A percentile compares a stretch with the other conserved stretches of the same genome.
Conservation (phyloP, 2,888 invertebrate genomes). For the Stenotaenia linearis region DNA sequence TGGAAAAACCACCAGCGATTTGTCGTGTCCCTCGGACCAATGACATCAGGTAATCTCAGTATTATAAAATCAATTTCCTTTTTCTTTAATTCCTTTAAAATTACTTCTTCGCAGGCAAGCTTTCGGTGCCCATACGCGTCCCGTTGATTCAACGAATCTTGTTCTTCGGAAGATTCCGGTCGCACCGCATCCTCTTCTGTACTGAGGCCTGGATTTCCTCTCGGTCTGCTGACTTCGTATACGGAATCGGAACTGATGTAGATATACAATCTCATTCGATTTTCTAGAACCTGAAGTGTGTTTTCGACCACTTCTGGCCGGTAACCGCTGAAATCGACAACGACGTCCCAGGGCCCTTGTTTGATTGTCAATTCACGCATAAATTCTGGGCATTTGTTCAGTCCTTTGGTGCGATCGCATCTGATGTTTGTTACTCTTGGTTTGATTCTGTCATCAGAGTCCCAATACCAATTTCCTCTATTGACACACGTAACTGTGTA, state of each 20-base stretch:
- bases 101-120: slow-evolving; percentile 47
- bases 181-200: slow-evolving; percentile 47
- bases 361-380: slow-evolving; percentile 38
- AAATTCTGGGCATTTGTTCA: slow-evolving; percentile 43
- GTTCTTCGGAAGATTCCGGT: slow-evolving; percentile 43
- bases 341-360: slow-evolving; percentile 44
- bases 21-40: slow-evolving; percentile 51
- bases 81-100: slow-evolving; percentile 41
- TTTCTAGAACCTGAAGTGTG: slow-evolving; percentile 43
- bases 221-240: slow-evolving; percentile 33
- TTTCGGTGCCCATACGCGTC: slow-evolving; percentile 50
- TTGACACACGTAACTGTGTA: slow-evolving; percentile 46
- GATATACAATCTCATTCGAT: slow-evolving; percentile 46
- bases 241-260: slow-evolving; percentile 49
- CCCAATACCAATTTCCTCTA: slow-evolving; percentile 51
- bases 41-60: slow-evolving; percentile 50
- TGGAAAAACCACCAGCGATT: slow-evolving; percentile 51
- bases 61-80: slow-evolving; percentile 45
- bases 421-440: slow-evolving; percentile 42
- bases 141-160: slow-evolving; percentile 40
- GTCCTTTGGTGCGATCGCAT: slow-evolving; percentile 46
- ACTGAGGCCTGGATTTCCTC: slow-evolving; percentile 38
- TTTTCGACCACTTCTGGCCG: slow-evolving; percentile 45
- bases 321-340: slow-evolving; percentile 51
- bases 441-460: slow-evolving; percentile 42